These are phyloP conservation scores for Lycocorax pyrrhopterus DNA, from an alignment of 2,113 vertebrate genomes.

Conservation along the genomic window DNA sequence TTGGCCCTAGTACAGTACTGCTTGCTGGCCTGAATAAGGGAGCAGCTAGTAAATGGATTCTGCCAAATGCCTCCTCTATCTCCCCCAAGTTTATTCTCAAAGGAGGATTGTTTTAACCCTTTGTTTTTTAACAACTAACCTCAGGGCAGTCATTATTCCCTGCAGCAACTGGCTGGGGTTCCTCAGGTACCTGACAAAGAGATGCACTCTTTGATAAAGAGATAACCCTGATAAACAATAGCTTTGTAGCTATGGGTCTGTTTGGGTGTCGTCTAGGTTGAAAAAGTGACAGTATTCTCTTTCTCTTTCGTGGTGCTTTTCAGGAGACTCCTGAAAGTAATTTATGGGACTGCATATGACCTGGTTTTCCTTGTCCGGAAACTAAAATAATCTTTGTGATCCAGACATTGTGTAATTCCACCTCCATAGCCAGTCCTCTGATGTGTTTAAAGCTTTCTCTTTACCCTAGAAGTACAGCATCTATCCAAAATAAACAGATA, in stretches of 20 bases:
- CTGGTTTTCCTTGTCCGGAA: background rate
- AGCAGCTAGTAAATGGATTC: background rate
- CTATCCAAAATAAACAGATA: conserved; percentile 9
- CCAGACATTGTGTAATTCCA: conserved; percentile 8
- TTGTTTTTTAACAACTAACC: background rate
- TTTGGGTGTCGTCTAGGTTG: background rate
- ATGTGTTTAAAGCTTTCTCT: conserved; percentile 1
- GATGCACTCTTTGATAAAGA: background rate
- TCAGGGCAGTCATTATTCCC: background rate
- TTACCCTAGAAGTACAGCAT: background rate
- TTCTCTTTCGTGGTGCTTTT: background rate
- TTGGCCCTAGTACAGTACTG: background rate
- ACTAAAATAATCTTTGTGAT: background rate
- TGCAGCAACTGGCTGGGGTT: background rate
- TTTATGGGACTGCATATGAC: background rate
- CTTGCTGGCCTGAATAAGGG: background rate
- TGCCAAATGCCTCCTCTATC: background rate
- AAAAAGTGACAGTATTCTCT: background rate
- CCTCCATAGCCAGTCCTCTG: background rate
- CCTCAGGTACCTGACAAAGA: background rate
- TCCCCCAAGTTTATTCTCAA: background rate
- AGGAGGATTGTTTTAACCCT: background rate
- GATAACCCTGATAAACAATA: background rate
- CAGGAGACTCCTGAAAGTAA: background rate
- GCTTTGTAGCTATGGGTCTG: background rate